Base-by-base conservation (phyloP, 2,113 vertebrate genomes). In the Tringa solitaria region DNA sequence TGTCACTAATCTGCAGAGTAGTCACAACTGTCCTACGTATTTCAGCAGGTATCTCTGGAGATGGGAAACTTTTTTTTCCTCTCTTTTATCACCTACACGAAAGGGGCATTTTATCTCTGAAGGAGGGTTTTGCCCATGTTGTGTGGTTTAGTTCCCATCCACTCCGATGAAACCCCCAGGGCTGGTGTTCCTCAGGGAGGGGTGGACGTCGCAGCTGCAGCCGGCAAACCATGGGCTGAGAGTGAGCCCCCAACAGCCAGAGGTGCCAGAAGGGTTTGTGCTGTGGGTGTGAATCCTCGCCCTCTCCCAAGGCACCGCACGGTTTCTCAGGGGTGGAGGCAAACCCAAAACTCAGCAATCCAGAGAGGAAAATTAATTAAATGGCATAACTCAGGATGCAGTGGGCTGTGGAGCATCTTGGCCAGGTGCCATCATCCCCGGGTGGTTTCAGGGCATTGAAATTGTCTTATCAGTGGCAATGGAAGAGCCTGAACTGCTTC, bases 41-140 rank as follows among this genome's bases (percentile, higher is more conserved):
- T 70, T 88, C 37, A 23, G 96, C 96, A 96, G 97, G 97, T 97
- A 89, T 70, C 46, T 30, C 26, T 20, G 53, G 43, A 20, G 8
- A 4, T 8, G 3, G 57, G 59, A 22, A 33, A 15, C 14, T 3
- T 43, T 23, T 43, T 43, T 28, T 41, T 18, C 35, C 35, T n/a
- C 48, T 28, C 54, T 61, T 70, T 22, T 43, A 21, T 17, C 41
- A 21, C 20, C 30, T 54, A 12, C 57, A 26, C 2, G 0, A 57
- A 65, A 43, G 28, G 48, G 26, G 32, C 13, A 7, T 48, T 70
- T 68, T 61, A 48, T 26, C 39, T 60, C 50, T 48, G 9, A 28
- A 57, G 20, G 35, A 56, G 35, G 51, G n/a, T 35, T 57, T 73
- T 73, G n/a, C 68, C 53, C 51, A 41, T 6, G 1, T 5, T 18